Percentiles rank a stretch among this genome's conserved stretches.
Evolutionary conservation across 35 echinoderm and acorn worm genomes (phyloP).

Genomic region (Amphiura filiformis): DNA sequence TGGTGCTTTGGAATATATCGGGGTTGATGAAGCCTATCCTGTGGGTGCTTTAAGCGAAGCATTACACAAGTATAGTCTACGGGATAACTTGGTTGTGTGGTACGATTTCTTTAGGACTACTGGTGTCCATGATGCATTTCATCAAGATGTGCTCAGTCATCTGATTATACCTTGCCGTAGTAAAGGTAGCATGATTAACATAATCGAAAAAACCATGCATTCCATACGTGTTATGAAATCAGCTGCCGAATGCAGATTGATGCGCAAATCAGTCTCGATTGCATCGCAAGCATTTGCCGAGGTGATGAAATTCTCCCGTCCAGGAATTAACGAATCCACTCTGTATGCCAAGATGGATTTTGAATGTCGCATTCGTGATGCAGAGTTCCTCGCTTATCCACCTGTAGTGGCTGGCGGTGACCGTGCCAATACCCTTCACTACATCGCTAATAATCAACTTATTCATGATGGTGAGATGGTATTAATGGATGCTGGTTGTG

Average conservation of each 20-base stretch:
- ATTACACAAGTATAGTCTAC: slow-evolving; percentile 46
- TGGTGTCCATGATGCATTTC: slow-evolving; percentile 43
- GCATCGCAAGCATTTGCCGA: slow-evolving; percentile 77
- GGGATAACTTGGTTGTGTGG: slow-evolving; percentile 55
- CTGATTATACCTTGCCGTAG: slow-evolving; percentile 66
- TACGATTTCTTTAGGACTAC: slow-evolving; percentile 74
- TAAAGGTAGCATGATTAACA: slow-evolving; percentile 79
- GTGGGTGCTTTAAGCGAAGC: slow-evolving; percentile 60
- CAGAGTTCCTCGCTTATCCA: slow-evolving; percentile 92
- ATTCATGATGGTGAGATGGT: slow-evolving; percentile 76
- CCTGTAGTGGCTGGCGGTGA: slow-evolving; percentile 97
- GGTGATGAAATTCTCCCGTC: slow-evolving; percentile 79
- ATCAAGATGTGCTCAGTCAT: slow-evolving; percentile 62
- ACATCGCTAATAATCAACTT: slow-evolving; percentile 91
- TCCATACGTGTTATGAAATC: slow-evolving; percentile 84
- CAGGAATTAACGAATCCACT: slow-evolving; percentile 75
- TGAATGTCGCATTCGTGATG: slow-evolving; percentile 65
- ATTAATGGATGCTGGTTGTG: slow-evolving; percentile 97
- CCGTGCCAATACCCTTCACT: slow-evolving; percentile 93
- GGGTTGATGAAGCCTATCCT: slow-evolving; percentile 68
- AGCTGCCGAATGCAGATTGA: slow-evolving; percentile 55
- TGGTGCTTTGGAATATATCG: slow-evolving; percentile 78
- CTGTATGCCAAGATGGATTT: slow-evolving; percentile 88
- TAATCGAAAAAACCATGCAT: slow-evolving; percentile 76
- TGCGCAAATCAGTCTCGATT: slow-evolving; percentile 73